Base-by-base conservation (phyloP, 2,797 vertebrate species). In the Pogoniulus pusillus region DNA sequence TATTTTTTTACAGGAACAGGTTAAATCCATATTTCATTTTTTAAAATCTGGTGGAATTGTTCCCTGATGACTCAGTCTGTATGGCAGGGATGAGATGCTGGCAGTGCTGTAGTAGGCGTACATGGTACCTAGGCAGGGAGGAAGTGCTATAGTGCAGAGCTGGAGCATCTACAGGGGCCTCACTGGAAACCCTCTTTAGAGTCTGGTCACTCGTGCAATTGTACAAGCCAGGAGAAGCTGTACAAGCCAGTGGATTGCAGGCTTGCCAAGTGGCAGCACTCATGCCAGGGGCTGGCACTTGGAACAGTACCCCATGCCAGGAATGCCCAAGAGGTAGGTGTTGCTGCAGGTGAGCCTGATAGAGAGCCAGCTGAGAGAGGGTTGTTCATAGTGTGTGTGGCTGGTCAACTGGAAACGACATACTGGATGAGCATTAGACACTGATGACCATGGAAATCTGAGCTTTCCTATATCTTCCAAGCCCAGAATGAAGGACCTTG, bases 261-360 rank as follows among this genome's bases (percentile, higher is more conserved):
- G 64, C 30, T 24, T 84, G 80, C 17, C 64, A 39, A 45, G 65
- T 17, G 60, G 75, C 80, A 75, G 58, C 1, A 3, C 22, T 53
- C 32, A 4, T 0, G 1, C 30, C 1, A 0, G 53, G 23, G 14
- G 45, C 70, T 76, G 81, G 54, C 59, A 14, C 18, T 19, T 34
- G 65, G 71, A 72, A 16, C 0, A 3, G n/a, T 27, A 35, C 11
- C 32, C 26, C 30, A 4, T 20, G 41, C n/a, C 4, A 12, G 71
- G 65, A 72, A 39, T n/a, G 65, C 71, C 69, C 0, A 1, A 16
- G 60, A 41, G 35, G 43, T 22, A n/a, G 49, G 13, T 19, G 41
- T 27, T 1, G 2, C 10, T 34, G 39, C 2, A 1, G 59, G 53
- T 2, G 3, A 32, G 54, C 60, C 41, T 51, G 60, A 43, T 15